These are phyloP conservation scores for Enteromius treurensis DNA, from an alignment of 2,797 vertebrate species.

Conservation along the genomic window DNA sequence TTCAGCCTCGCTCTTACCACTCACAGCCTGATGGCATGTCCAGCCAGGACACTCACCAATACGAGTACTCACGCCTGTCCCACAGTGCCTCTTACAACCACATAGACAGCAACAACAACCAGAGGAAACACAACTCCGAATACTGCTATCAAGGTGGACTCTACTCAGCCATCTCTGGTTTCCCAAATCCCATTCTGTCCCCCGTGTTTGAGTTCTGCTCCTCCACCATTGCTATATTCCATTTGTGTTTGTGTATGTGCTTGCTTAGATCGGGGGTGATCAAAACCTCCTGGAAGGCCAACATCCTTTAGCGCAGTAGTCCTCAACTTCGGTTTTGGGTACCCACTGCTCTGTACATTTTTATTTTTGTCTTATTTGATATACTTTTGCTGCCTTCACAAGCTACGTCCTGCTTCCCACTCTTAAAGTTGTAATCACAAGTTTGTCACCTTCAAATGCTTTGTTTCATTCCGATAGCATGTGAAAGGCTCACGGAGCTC, in stretches of 20 bases:
- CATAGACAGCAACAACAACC: constrained; percentile 75
- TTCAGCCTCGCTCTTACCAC: constrained; percentile 64
- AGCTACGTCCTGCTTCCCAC: neutral
- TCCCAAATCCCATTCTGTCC: constrained; percentile 22
- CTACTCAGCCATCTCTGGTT: constrained; percentile 27
- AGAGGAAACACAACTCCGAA: constrained; percentile 68
- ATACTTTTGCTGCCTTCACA: neutral
- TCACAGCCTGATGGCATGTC: constrained; percentile 76
- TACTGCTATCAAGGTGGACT: constrained; percentile 84
- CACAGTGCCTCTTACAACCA: constrained; percentile 80
- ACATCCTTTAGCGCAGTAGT: neutral
- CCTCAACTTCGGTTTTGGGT: neutral
- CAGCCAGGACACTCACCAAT: constrained; percentile 73
- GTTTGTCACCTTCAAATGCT: neutral
- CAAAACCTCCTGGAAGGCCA: constrained; percentile 6
- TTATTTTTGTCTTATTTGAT: neutral
- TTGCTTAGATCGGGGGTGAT: constrained; percentile 40
- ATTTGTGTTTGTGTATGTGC: constrained; percentile 60
- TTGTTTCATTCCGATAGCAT: neutral
- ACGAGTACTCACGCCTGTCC: constrained; percentile 72
- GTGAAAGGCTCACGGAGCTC: neutral
- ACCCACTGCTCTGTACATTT: neutral
- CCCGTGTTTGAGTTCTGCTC: constrained; percentile 52
- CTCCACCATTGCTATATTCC: constrained; percentile 45
- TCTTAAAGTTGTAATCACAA: neutral